These are phyloP conservation scores for Leucophenga varia DNA, from an alignment of 1,140 invertebrate genomes.

Conservation along the genomic window DNA sequence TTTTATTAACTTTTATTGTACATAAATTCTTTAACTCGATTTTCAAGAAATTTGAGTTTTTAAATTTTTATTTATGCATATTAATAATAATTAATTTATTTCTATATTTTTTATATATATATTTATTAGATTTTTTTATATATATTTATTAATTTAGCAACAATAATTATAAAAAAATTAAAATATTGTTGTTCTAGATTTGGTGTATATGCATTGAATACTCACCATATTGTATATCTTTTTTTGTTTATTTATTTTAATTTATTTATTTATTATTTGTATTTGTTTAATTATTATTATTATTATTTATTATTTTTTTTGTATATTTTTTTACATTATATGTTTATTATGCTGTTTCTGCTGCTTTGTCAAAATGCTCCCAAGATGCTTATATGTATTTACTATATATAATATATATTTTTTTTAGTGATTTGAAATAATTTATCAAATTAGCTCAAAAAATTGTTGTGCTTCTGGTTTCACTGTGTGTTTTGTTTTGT, in stretches of 20 bases:
- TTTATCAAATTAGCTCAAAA: slow-evolving; percentile 33
- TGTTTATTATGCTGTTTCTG: slow-evolving; percentile 18
- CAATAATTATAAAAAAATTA: too few relatives aligned
- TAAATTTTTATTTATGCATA: not conserved
- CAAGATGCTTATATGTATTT: slow-evolving; percentile 38
- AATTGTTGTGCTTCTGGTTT: slow-evolving; percentile 39
- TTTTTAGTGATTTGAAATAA: slow-evolving; percentile 18
- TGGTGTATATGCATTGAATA: too few relatives aligned
- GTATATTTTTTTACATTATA: slow-evolving; percentile 8
- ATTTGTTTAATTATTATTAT: slow-evolving; percentile 39
- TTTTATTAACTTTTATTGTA: slow-evolving; percentile 18
- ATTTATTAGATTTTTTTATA: too few relatives aligned
- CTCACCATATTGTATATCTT: too few relatives aligned
- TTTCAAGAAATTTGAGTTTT: not conserved
- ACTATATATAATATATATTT: slow-evolving; percentile 9
- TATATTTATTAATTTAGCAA: too few relatives aligned
- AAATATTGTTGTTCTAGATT: too few relatives aligned
- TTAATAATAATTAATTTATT: slow-evolving; percentile 20
- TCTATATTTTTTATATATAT: slow-evolving; percentile 22
- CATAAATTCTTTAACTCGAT: slow-evolving; percentile 23
- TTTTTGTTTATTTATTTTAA: too few relatives aligned
- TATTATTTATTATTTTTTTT: slow-evolving; percentile 29
- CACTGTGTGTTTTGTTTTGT: slow-evolving; percentile 15
- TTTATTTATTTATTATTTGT: slow-evolving; percentile 15
- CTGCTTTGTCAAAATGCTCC: slow-evolving; percentile 50